phyloP scores from a whole-genome alignment of 2,113 vertebrate genomes.

The Psilopsiagon aymara region DNA sequence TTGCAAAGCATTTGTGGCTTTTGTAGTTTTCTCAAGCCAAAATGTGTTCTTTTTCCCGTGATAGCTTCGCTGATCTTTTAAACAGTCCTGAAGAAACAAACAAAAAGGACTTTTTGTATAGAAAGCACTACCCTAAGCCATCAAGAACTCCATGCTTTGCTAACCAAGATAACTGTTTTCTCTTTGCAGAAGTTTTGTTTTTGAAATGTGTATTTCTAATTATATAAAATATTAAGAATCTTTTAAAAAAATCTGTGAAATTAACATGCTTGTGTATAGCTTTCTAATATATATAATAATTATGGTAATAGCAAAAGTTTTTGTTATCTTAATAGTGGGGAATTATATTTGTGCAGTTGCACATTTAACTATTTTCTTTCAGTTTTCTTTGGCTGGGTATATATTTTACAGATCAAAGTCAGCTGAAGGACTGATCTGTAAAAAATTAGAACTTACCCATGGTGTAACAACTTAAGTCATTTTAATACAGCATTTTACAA shows the following conservation, averaged over 20 bases:
- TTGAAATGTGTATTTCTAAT: constrained; percentile 99
- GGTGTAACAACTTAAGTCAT: constrained; percentile 73
- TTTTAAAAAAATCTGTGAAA: constrained; percentile 99
- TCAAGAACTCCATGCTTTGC: constrained; percentile 97
- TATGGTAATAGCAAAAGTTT: constrained; percentile 90
- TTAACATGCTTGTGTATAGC: constrained; percentile 99
- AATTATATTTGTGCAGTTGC: constrained; percentile 92
- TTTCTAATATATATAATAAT: constrained; percentile 98
- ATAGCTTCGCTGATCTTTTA: constrained; percentile 97
- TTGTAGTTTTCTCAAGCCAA: constrained; percentile 99
- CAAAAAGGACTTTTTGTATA: constrained; percentile 85
- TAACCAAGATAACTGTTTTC: constrained; percentile 95
- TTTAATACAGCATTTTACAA: constrained; percentile 77
- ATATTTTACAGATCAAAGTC: constrained; percentile 77
- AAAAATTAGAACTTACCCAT: constrained; percentile 70
- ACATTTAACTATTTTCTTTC: constrained; percentile 84
- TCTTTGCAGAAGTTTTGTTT: constrained; percentile 99
- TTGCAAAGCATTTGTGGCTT: constrained; percentile 99
- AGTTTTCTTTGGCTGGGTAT: constrained; percentile 80
- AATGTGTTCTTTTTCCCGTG: constrained; percentile 92
- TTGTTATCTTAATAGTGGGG: constrained; percentile 94
- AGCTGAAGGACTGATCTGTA: constrained; percentile 79
- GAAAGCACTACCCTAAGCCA: constrained; percentile 91
- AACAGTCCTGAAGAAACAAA: constrained; percentile 87
- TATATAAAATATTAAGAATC: constrained; percentile 99